Conservation (phyloP, 2,888 invertebrate species). For the Phymatocera aterrima region DNA sequence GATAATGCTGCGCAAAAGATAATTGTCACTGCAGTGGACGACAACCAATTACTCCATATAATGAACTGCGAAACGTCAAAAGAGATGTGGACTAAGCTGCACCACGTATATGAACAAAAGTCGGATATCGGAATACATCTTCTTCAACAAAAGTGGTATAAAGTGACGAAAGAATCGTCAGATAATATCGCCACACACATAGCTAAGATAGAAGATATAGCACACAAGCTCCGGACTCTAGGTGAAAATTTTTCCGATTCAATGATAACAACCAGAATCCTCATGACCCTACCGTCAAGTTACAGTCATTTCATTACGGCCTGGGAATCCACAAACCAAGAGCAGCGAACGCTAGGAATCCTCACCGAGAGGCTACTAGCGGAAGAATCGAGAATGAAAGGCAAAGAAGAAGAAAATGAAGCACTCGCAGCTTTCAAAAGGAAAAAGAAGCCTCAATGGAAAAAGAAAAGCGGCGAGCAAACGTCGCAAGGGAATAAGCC, state of each 20-base stretch:
- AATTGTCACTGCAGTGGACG: not conserved
- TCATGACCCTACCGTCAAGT: not conserved
- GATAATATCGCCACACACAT: not conserved
- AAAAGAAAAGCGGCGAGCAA: not conserved
- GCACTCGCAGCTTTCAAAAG: not conserved
- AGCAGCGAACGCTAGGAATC: conserved; percentile 22
- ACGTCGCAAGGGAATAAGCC: not conserved
- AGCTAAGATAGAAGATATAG: not conserved
- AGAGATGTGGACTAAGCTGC: not conserved
- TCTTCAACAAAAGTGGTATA: conserved; percentile 9
- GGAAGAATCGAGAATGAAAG: conserved; percentile 19
- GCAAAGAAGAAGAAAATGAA: conserved; percentile 24
- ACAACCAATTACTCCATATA: not conserved
- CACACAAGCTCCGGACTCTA: not conserved
- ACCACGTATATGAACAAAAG: not conserved
- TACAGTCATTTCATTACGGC: conserved; percentile 33
- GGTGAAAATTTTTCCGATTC: not conserved
- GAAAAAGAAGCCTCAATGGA: not conserved
- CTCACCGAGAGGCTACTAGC: conserved; percentile 16
- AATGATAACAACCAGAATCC: not conserved
- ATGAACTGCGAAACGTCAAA: not conserved
- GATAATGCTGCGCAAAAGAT: not conserved
- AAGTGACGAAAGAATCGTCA: not conserved
- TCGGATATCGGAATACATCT: not conserved
- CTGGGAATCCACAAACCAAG: conserved; percentile 34